Conservation (phyloP, 2,888 invertebrate genomes). For the Euclidia mi region DNA sequence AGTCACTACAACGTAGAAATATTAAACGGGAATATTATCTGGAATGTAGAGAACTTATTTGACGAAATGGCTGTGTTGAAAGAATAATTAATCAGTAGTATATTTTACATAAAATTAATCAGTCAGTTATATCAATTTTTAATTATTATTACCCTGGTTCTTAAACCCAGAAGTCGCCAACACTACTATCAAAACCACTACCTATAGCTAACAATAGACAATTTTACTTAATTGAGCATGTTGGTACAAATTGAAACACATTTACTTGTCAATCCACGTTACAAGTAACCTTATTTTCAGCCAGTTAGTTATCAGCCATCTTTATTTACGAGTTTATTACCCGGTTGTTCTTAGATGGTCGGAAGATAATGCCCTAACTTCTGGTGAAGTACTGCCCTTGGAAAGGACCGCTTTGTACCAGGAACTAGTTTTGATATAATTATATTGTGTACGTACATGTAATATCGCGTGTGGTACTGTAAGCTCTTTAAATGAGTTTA, state of each 20-base stretch:
- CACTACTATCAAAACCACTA: not conserved
- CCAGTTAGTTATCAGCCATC: conserved; percentile 29
- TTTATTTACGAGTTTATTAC: conserved; percentile 36
- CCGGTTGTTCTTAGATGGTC: conserved; percentile 33
- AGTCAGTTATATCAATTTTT: too few species aligned
- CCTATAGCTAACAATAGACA: conserved; percentile 10
- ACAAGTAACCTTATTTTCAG: conserved; percentile 18
- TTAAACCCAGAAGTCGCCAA: too few species aligned
- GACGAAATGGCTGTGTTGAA: too few species aligned
- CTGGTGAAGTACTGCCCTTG: conserved; percentile 29
- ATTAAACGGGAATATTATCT: too few species aligned
- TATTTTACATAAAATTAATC: too few species aligned
- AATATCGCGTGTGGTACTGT: not conserved
- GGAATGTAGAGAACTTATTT: too few species aligned
- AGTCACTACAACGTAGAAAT: not conserved
- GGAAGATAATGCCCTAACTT: conserved; percentile 28
- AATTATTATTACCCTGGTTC: too few species aligned
- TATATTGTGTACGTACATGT: conserved; percentile 5
- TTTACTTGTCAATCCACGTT: conserved; percentile 5
- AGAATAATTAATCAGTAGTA: too few species aligned
- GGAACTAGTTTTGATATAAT: conserved; percentile 15
- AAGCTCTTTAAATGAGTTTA: not conserved
- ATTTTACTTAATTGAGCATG: conserved; percentile 23
- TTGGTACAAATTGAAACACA: conserved; percentile 8
- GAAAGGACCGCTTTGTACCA: conserved; percentile 20